Evolutionary conservation across 2,797 vertebrate genomes (phyloP).

Genomic region (Galagoides demidoff): DNA sequence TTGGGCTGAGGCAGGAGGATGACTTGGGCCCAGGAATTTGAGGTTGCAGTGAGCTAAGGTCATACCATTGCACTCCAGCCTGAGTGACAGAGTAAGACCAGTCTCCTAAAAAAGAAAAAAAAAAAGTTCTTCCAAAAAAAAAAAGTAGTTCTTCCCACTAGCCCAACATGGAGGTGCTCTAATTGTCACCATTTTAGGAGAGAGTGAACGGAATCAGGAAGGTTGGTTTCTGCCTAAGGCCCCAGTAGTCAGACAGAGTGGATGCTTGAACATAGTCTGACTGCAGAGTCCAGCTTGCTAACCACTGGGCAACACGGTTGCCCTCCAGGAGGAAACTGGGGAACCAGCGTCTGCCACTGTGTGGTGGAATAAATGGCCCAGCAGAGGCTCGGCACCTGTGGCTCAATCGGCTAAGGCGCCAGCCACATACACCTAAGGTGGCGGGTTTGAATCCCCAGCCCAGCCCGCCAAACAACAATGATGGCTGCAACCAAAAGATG

Average conservation of each 20-base stretch:
- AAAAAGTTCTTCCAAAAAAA: no score
- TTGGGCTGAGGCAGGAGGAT: no score
- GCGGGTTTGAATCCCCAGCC: no score
- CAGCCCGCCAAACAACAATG: no score
- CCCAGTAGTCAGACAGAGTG: background rate
- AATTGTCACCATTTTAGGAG: background rate
- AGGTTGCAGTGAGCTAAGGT: no score
- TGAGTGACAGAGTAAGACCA: no score
- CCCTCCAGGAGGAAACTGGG: background rate
- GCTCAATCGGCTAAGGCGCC: no score
- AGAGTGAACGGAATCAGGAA: background rate
- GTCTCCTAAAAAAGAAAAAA: no score
- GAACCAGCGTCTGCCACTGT: background rate
- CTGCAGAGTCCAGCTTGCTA: background rate
- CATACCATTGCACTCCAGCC: no score
- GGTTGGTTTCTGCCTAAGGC: background rate
- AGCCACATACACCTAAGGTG: no score
- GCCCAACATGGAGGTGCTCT: background rate
- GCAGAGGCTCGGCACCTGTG: background rate
- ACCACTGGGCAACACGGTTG: background rate
- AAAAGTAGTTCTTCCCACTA: background rate
- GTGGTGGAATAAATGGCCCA: background rate
- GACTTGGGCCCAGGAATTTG: no score
- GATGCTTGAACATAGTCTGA: background rate
- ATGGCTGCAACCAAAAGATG: no score